These are phyloP conservation scores for Coluber constrictor DNA, from an alignment of 2,797 vertebrate species.

Conservation along the genomic window DNA sequence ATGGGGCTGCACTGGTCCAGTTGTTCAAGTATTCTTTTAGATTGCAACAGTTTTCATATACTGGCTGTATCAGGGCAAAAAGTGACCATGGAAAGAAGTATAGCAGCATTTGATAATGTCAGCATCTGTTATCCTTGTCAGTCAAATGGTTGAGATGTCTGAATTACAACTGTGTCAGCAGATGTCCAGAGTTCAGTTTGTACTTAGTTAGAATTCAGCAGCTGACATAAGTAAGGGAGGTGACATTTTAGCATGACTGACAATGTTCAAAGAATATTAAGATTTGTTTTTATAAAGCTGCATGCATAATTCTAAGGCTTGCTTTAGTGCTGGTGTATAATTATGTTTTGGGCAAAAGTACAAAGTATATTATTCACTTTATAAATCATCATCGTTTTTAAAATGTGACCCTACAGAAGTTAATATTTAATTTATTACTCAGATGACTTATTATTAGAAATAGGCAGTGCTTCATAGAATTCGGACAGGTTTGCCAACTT, in stretches of 20 bases:
- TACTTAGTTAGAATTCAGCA: constrained; percentile 75
- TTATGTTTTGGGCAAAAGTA: constrained; percentile 18
- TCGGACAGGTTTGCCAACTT: background rate
- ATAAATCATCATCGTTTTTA: constrained; percentile 32
- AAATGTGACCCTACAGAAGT: constrained; percentile 15
- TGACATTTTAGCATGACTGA: constrained; percentile 77
- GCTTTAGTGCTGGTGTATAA: constrained; percentile 34
- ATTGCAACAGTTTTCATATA: constrained; percentile 75
- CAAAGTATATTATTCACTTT: constrained; percentile 32
- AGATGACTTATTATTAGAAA: background rate
- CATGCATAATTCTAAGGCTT: constrained; percentile 55
- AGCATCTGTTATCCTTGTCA: constrained; percentile 98
- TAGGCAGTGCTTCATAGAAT: constrained; percentile 17
- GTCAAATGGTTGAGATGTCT: constrained; percentile 82
- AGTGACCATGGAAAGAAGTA: constrained; percentile 79
- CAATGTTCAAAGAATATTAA: constrained; percentile 67
- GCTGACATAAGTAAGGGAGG: constrained; percentile 76
- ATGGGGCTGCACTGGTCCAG: constrained; percentile 80
- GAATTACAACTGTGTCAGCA: constrained; percentile 81
- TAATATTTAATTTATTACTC: constrained; percentile 6
- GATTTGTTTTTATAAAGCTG: constrained; percentile 61
- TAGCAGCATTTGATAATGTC: constrained; percentile 97
- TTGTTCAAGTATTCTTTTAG: constrained; percentile 79
- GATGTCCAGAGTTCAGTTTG: constrained; percentile 77
- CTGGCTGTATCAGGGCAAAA: constrained; percentile 98